A percentile compares a stretch with the other conserved stretches of the same genome.
Evolutionary conservation across 2,797 vertebrate genomes (phyloP).

Genomic region (Galaxias olidus): DNA sequence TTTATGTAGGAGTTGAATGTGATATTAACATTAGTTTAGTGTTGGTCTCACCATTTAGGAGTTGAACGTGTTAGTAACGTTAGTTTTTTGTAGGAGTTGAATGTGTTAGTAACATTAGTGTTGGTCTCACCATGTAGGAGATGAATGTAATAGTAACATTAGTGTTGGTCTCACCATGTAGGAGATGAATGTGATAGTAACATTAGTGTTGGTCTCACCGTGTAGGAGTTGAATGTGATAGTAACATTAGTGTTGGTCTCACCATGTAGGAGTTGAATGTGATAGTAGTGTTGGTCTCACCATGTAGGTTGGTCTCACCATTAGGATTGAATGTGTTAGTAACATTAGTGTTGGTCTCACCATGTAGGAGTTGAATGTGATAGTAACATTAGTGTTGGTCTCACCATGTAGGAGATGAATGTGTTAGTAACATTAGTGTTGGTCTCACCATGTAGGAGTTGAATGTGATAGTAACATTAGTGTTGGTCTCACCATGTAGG

Average conservation of each 20-base stretch:
- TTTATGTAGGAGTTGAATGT: no score
- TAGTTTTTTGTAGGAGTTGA: no score
- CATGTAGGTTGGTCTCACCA: conserved; percentile 89
- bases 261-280: conserved; percentile 92
- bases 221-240: conserved; percentile 83
- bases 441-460: conserved; percentile 84
- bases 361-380: conserved; percentile 88
- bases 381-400: no score
- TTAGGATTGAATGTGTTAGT: conserved; percentile 85
- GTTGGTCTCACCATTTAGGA: conserved; percentile 86
- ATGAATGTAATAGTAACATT: conserved; percentile 84
- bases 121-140: conserved; percentile 85
- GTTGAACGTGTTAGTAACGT: conserved; percentile 83
- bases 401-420: conserved; percentile 90
- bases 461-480: conserved; percentile 85
- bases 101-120: no score
- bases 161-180: conserved; percentile 88
- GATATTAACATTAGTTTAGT: no score
- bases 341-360: no score
- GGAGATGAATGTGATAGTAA: conserved; percentile 81
- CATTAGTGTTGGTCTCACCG: conserved; percentile 85
- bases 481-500: conserved; percentile 87
- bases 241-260: no score
- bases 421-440: no score
- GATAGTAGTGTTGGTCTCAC: conserved; percentile 73